Evolutionary conservation across 2,797 vertebrate species (phyloP).

Genomic region (Limnodromus scolopaceus): DNA sequence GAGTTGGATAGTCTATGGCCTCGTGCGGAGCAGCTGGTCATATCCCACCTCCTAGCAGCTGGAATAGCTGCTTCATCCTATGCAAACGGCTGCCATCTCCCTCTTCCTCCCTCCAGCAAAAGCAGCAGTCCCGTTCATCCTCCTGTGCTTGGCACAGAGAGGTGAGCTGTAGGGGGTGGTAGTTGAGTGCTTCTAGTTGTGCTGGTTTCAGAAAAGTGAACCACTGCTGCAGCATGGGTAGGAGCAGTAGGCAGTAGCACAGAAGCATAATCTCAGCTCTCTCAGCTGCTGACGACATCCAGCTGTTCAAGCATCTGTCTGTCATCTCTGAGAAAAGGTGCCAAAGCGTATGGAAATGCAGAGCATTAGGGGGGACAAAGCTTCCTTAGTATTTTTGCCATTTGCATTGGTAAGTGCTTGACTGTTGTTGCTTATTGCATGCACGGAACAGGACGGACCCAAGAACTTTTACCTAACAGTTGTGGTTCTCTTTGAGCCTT

Average conservation of each 20-base stretch:
- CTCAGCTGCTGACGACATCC: not conserved
- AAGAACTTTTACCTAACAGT: not conserved
- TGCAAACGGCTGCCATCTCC: not conserved
- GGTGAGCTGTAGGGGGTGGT: not conserved
- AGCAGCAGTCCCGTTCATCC: not conserved
- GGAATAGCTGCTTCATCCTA: not conserved
- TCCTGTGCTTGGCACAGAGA: not conserved
- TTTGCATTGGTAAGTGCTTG: not conserved
- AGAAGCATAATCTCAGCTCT: not conserved
- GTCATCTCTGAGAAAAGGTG: not conserved
- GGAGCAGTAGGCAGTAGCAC: not conserved
- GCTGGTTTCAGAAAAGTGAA: not conserved
- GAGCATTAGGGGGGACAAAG: not conserved
- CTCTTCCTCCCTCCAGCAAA: not conserved
- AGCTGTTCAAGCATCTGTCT: not conserved
- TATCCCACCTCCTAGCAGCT: not conserved
- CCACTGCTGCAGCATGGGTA: not conserved
- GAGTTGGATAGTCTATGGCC: not conserved
- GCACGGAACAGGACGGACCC: not conserved
- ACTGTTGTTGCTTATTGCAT: not conserved
- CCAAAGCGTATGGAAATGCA: not conserved
- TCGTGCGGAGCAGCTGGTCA: not conserved
- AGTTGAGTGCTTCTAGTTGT: not conserved
- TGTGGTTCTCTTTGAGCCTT: not conserved
- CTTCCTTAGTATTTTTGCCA: not conserved